Evolutionary conservation across 2,888 invertebrate genomes (phyloP).

Genomic region (Pristionchus mayeri): DNA sequence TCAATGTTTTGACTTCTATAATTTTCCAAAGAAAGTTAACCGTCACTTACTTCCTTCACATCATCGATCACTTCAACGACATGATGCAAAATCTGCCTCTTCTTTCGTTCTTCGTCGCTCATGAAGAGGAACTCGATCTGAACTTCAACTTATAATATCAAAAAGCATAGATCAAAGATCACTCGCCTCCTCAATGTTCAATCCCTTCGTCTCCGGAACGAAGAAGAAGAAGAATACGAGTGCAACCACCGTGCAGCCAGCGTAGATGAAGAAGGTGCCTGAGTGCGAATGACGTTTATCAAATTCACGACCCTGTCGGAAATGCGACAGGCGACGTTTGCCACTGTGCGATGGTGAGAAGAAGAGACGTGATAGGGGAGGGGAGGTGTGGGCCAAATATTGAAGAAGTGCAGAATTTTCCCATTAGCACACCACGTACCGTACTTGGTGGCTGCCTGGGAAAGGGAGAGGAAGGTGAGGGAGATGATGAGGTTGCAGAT

Average conservation of each 20-base stretch:
- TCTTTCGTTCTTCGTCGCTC: slow-evolving; percentile 64
- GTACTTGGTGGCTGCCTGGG: slow-evolving; percentile 70
- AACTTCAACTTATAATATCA: too few species aligned
- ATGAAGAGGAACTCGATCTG: slow-evolving; percentile 74
- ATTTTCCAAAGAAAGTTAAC: too few species aligned
- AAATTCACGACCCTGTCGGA: background rate
- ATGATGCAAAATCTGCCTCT: slow-evolving; percentile 53
- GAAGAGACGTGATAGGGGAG: too few species aligned
- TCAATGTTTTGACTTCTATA: too few species aligned
- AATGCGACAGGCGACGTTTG: slow-evolving; percentile 1
- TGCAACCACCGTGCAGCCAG: too few species aligned
- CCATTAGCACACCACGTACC: slow-evolving; percentile 57
- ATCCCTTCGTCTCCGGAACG: too few species aligned
- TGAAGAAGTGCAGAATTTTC: too few species aligned
- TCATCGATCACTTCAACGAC: slow-evolving; percentile 1
- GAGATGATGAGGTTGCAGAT: slow-evolving; percentile 79
- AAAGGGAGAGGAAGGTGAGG: slow-evolving; percentile 78
- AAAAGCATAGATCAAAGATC: background rate
- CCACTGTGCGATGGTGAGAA: too few species aligned
- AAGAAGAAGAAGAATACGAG: too few species aligned
- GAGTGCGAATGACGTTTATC: background rate
- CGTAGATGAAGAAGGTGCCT: too few species aligned
- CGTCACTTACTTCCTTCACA: background rate
- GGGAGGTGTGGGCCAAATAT: too few species aligned
- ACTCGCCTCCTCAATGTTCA: too few species aligned